Evolutionary conservation across 2,888 invertebrate species (phyloP), one percentile per base, ranked within the genome.

Genomic region (Drosophila limbata): DNA sequence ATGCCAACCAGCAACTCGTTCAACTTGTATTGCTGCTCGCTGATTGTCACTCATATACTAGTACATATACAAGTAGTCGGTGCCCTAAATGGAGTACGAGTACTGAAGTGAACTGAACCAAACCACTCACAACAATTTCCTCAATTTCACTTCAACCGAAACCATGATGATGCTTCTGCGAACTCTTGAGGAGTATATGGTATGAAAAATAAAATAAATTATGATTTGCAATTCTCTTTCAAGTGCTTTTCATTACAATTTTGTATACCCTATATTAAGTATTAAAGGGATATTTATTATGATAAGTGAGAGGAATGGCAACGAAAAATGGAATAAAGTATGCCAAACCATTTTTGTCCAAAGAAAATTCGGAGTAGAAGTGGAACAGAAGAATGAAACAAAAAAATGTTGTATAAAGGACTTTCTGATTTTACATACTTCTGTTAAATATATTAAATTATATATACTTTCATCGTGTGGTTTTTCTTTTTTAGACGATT

Each of bases 171-270:
- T 76, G 67, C 52, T 50, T 37, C 39, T 17, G 40, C 35, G 17
- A 8, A 28, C 59, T 28, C 51, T 67, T 44, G 9, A 57, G 45
- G 33, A 42, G 21, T 35, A 21, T 35, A 56, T 52, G 44, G 33
- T 35, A 42, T 19, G 25, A 25, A 40, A 15, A 51, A 44, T 21
- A 44, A 42, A 15, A 28, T 15, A 35, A 47, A 48, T 60, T 52
- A 19, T 28, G 45, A 75, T 76, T 56, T 57, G 35, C 33, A 39
- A 35, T 64, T 63, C 40, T 59, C 13, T 70, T 78, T 72, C 68
- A 68, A 82, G 81, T 48, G 60, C 66, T 65, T 69, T 66, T 67
- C 69, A 84, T 78, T 84, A 75, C 42, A 66, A 40, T 39, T 61
- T 66, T 15, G 10, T 17, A 45, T 51, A 33, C 19, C 45, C 28